Percentiles rank a stretch among this genome's conserved stretches.
Evolutionary conservation across 2,888 invertebrate genomes (phyloP).

Genomic region (Mythimna loreyi): DNA sequence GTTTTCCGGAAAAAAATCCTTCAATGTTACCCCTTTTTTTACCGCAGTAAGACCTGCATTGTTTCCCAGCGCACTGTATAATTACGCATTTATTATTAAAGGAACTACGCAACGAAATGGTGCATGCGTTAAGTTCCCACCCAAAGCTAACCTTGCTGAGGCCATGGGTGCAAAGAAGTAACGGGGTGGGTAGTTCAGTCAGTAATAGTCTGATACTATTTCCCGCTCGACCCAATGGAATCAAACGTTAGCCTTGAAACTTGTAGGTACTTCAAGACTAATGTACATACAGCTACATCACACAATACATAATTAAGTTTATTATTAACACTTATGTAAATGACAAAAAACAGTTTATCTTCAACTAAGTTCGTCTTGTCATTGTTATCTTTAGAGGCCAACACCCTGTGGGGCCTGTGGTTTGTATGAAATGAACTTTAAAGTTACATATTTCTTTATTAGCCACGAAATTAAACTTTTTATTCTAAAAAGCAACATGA

Average conservation of each 20-base stretch:
- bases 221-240: no score
- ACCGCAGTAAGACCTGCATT: not conserved
- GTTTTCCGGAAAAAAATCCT: constrained; percentile 7
- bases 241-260: not conserved
- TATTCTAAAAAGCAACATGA: no score
- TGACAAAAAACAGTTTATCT: constrained; percentile 1
- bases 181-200: no score
- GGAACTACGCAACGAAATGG: not conserved
- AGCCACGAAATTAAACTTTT: no score
- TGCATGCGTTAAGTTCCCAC: not conserved
- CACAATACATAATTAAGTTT: constrained; percentile 10
- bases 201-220: no score
- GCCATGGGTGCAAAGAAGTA: no score
- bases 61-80: constrained; percentile 3
- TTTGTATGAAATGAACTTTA: no score
- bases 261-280: not conserved
- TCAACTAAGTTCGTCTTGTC: constrained; percentile 1
- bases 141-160: not conserved
- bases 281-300: not conserved
- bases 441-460: not conserved
- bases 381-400: constrained; percentile 27
- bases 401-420: constrained; percentile 21
- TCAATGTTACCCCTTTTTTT: not conserved
- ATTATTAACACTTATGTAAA: constrained; percentile 1
- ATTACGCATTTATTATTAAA: constrained; percentile 22